Evolutionary conservation across 2,797 vertebrate species (phyloP).

Genomic region (Buceros bicornis): DNA sequence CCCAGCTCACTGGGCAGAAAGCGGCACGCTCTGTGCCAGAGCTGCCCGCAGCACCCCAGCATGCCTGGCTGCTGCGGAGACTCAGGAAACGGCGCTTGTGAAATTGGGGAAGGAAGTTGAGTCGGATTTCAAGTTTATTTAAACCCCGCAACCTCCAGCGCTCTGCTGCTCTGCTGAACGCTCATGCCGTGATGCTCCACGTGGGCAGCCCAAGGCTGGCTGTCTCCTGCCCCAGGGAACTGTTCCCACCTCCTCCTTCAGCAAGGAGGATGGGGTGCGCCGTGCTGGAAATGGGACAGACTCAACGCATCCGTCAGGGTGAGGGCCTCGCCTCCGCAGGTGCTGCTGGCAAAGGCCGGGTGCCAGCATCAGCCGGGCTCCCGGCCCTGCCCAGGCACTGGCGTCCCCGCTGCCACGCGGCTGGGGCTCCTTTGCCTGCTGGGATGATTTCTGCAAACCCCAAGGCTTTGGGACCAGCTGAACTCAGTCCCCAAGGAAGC

Average conservation of each 20-base stretch:
- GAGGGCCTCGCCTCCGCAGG: fast-evolving
- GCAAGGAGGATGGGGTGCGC: neutral
- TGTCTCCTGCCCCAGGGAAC: neutral
- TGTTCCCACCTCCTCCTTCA: neutral
- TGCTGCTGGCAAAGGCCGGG: neutral
- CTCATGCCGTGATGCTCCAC: neutral
- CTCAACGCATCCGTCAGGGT: fast-evolving
- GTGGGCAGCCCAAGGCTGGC: fast-evolving
- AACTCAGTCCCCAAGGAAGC: fast-evolving
- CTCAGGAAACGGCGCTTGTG: constrained; percentile 66
- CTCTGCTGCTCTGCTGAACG: constrained; percentile 1
- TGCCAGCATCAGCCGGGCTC: neutral
- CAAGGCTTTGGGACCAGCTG: neutral
- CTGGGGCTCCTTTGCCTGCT: neutral
- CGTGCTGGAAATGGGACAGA: fast-evolving
- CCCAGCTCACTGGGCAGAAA: neutral
- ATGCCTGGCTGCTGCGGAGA: neutral
- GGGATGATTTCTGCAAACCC: neutral
- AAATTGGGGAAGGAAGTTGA: constrained; percentile 81
- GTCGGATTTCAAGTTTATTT: constrained; percentile 73
- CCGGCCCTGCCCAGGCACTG: neutral
- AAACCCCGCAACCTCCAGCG: constrained; percentile 71
- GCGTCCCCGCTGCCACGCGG: neutral
- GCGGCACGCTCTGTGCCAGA: neutral
- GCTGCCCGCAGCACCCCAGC: neutral